phyloP scores from a whole-genome alignment of 2,797 vertebrate species.

The Leptodactylus fallax region DNA sequence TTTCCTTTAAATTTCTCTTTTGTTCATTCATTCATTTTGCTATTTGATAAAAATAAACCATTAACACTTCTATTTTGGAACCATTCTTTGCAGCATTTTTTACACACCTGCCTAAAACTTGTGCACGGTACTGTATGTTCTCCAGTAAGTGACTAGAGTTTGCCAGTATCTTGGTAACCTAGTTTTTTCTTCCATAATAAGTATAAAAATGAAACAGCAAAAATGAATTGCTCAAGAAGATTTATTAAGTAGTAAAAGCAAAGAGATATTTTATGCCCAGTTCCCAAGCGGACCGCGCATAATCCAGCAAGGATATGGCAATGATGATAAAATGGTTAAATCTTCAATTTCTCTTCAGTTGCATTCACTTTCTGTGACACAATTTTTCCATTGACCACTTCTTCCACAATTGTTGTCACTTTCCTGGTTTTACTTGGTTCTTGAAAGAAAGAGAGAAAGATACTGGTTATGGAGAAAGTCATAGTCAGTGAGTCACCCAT shows the following conservation, averaged over 20 bases:
- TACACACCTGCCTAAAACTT: no score
- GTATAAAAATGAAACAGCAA: background rate
- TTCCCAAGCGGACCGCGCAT: background rate
- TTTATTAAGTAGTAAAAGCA: constrained; percentile 50
- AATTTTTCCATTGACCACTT: constrained; percentile 68
- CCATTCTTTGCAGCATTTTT: no score
- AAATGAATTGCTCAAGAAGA: constrained; percentile 20
- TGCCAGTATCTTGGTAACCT: background rate
- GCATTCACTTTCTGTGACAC: constrained; percentile 70
- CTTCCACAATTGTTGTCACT: constrained; percentile 68
- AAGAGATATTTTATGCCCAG: constrained; percentile 13
- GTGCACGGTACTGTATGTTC: no score
- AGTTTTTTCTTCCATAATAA: background rate
- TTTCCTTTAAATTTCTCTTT: no score
- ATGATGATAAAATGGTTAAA: constrained; percentile 1
- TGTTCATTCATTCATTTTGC: no score
- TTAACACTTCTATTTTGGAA: no score
- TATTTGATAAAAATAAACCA: no score
- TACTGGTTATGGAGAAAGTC: background rate
- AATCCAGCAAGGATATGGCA: background rate
- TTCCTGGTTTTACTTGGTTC: constrained; percentile 69
- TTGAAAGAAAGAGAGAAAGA: constrained; percentile 52
- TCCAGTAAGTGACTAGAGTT: background rate
- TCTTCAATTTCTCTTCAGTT: constrained; percentile 68
- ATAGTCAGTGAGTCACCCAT: background rate